These are phyloP conservation scores for Tenualosa thibaudeaui DNA, from an alignment of 2,797 vertebrate genomes.

Conservation along the genomic window DNA sequence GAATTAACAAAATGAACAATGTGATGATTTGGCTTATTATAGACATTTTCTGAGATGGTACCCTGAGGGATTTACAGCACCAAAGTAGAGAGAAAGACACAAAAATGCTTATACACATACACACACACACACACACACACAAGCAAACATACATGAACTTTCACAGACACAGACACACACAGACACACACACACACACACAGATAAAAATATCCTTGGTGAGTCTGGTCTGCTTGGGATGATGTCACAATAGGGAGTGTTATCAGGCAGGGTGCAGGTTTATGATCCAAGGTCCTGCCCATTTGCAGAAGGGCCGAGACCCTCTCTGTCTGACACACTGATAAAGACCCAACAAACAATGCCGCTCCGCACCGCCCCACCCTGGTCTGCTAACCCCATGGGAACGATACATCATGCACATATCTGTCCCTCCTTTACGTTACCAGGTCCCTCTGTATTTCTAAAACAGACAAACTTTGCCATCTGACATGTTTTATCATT, in stretches of 20 bases:
- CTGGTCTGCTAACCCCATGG: conserved; percentile 70
- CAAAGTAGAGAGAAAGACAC: background rate
- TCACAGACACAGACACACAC: background rate
- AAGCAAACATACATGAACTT: background rate
- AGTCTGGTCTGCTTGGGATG: conserved; percentile 60
- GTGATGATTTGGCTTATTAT: background rate
- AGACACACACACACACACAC: background rate
- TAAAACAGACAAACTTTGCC: background rate
- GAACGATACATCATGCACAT: conserved; percentile 73
- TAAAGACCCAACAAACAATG: conserved; percentile 78
- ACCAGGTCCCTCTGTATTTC: background rate
- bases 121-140: background rate
- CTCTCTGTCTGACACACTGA: conserved; percentile 76
- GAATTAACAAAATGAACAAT: background rate
- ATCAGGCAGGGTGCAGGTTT: conserved; percentile 79
- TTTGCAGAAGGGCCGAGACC: conserved; percentile 74
- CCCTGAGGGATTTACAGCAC: background rate
- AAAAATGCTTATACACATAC: background rate
- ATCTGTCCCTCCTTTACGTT: conserved; percentile 42
- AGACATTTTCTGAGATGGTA: background rate
- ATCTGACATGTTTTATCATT: conserved; percentile 11
- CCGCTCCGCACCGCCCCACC: conserved; percentile 68
- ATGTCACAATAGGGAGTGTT: conserved; percentile 76
- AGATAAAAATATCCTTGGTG: conserved; percentile 40
- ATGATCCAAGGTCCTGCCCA: conserved; percentile 77